Percentiles rank a stretch among this genome's conserved stretches.
Conservation (phyloP, 2,797 vertebrate genomes). For the Sebastes iracundus region DNA sequence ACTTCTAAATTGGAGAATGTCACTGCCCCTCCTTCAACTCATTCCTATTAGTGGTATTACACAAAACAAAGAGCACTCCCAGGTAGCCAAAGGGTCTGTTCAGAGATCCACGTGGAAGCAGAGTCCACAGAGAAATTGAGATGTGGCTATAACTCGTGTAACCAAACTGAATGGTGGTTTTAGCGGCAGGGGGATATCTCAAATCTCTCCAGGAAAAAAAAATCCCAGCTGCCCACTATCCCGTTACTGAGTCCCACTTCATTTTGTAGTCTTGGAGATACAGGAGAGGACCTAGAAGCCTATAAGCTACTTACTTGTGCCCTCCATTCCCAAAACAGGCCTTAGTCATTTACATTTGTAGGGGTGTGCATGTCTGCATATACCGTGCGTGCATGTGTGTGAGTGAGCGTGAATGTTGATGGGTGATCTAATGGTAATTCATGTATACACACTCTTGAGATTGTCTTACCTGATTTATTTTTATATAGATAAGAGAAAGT, state of each 20-base stretch:
- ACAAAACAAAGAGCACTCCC: constrained; percentile 56
- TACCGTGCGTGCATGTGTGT: constrained; percentile 6
- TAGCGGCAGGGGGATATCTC: constrained; percentile 19
- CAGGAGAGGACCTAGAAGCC: constrained; percentile 76
- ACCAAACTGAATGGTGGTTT: constrained; percentile 43
- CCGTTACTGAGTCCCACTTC: constrained; percentile 53
- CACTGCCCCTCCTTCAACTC: constrained; percentile 75
- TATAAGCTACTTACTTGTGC: constrained; percentile 80
- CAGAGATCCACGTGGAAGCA: constrained; percentile 32
- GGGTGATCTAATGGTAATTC: constrained; percentile 57
- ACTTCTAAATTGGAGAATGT: constrained; percentile 65
- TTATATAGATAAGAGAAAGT: constrained; percentile 79
- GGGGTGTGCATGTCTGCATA: constrained; percentile 58
- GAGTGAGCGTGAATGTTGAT: constrained; percentile 51
- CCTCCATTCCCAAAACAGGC: constrained; percentile 82
- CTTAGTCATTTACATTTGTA: constrained; percentile 83
- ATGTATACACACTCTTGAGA: constrained; percentile 71
- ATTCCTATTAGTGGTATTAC: constrained; percentile 62
- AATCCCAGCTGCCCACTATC: constrained; percentile 60
- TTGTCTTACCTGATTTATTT: constrained; percentile 82
- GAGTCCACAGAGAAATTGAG: constrained; percentile 15
- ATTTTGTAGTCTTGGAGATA: constrained; percentile 75
- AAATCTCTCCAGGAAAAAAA: constrained; percentile 30
- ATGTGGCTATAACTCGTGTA: constrained; percentile 27
- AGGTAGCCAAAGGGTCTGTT: constrained; percentile 44